A percentile compares a stretch with the other conserved stretches of the same genome.
These are phyloP conservation scores for Pegoplata infirma DNA, from an alignment of 2,888 invertebrate genomes.

Conservation along the genomic window DNA sequence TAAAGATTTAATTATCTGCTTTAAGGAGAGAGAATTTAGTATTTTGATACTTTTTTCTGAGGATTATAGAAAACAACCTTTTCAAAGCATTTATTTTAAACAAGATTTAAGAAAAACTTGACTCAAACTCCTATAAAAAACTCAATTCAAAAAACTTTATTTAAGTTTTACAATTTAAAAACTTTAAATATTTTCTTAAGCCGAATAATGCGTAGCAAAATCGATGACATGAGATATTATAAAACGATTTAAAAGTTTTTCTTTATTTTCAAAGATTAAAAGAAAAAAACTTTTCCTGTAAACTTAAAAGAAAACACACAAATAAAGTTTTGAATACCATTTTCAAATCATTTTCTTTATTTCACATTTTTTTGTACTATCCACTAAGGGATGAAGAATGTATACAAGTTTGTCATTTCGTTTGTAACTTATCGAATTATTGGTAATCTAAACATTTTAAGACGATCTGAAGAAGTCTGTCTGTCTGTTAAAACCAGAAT, in stretches of 20 bases:
- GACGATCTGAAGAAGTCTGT: too few relatives aligned
- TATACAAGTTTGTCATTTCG: too few relatives aligned
- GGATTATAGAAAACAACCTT: too few relatives aligned
- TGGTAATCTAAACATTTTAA: too few relatives aligned
- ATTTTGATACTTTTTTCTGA: too few relatives aligned
- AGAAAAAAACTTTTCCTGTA: background rate
- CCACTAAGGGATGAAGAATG: too few relatives aligned
- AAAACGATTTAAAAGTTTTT: conserved; percentile 36
- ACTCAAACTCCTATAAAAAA: background rate
- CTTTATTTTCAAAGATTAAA: background rate
- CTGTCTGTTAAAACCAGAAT: too few relatives aligned
- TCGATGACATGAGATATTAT: conserved; percentile 30
- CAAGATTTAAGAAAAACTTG: background rate
- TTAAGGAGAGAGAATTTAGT: too few relatives aligned
- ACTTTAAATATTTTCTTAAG: conserved; percentile 10
- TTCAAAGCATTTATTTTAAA: background rate
- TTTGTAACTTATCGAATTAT: too few relatives aligned
- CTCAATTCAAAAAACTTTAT: conserved; percentile 5
- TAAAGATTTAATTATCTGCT: too few relatives aligned
- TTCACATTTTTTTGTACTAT: too few relatives aligned
- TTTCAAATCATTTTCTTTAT: too few relatives aligned
- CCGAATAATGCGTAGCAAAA: conserved; percentile 30
- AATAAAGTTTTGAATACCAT: background rate
- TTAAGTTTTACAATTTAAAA: conserved; percentile 28
- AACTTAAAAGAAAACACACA: background rate